Base-by-base conservation (phyloP, 2,113 vertebrate species). In the Callopanchax toddi region DNA sequence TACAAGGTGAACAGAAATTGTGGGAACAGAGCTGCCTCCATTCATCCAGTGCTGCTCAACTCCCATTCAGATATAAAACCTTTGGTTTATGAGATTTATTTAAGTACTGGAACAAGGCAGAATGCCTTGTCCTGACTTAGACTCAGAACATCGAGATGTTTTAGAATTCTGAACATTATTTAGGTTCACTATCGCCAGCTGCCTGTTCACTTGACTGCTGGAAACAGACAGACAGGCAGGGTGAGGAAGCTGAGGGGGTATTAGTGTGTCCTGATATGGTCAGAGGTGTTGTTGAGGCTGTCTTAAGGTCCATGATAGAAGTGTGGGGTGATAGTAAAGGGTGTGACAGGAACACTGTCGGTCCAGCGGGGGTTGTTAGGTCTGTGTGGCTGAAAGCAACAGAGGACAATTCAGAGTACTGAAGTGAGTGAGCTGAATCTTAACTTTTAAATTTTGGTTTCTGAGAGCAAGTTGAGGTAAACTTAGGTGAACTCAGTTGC, bases 261-360 rank as follows among this genome's bases (percentile, higher is more conserved):
- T 5, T n/a, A 32, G 50, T 50, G 17, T 52, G 29, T 34, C 26
- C 17, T 52, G 49, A 32, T 52, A 7, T 52, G 15, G 25, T 18
- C 23, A 18, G 29, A 52, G 26, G 26, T 50, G 48, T 52, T 52
- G 50, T 52, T 52, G 17, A 18, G 11, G 26, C 26, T 52, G 17
- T 52, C 49, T 4, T 29, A 32, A 51, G 25, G 49, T 51, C 26
- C 26, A 34, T 32, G 26, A 32, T n/a, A 18, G 26, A 18, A 12
- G 50, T 32, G 26, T 25, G 6, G 29, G n/a, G 26, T 32, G 26
- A 52, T 34, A 11, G 26, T 20, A 11, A 52, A 52, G 17, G n/a
- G 26, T 52, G 50, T 52, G 50, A 52, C 26, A 51, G 17, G 17
- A 32, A 3, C 10, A 5, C 16, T 11, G 26, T 12, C 4, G 16